phyloP scores from a whole-genome alignment of 2,888 invertebrate species.

The Sericinus montela region DNA sequence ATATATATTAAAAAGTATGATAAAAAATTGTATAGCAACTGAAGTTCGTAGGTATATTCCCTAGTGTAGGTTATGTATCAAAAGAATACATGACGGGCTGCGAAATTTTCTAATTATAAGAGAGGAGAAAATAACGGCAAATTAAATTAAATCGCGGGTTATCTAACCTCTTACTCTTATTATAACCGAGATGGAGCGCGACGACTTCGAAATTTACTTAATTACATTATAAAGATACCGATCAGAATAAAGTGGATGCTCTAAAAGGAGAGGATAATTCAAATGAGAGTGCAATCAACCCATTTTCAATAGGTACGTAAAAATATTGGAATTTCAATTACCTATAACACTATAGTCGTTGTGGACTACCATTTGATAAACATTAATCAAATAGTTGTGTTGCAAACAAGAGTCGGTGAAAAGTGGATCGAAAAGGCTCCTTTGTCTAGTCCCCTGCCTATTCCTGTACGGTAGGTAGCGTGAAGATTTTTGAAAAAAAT shows the following conservation, averaged over 20 bases:
- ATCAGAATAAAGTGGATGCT: constrained; percentile 52
- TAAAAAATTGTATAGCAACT: constrained; percentile 1
- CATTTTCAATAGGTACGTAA: not conserved
- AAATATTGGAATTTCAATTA: too few relatives aligned
- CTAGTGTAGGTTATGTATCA: constrained; percentile 33
- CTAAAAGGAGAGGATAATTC: constrained; percentile 18
- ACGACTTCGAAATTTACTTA: constrained; percentile 64
- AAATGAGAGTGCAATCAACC: constrained; percentile 25
- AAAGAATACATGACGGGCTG: constrained; percentile 41
- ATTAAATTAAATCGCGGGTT: constrained; percentile 57
- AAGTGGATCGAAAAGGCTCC: too few relatives aligned
- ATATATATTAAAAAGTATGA: not conserved
- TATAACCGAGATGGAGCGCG: constrained; percentile 52
- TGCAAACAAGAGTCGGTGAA: too few relatives aligned
- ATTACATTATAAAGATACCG: constrained; percentile 64
- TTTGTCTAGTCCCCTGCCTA: too few relatives aligned
- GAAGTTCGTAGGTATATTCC: constrained; percentile 12
- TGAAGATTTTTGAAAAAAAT: too few relatives aligned
- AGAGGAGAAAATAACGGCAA: constrained; percentile 50
- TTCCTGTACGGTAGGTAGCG: too few relatives aligned
- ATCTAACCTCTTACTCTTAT: constrained; percentile 56
- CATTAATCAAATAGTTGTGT: too few relatives aligned
- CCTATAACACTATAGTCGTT: too few relatives aligned
- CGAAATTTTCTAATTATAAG: constrained; percentile 48
- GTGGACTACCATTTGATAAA: too few relatives aligned